These are phyloP conservation scores for Corydoras maculifer DNA, from an alignment of 2,113 vertebrate species.

Conservation along the genomic window DNA sequence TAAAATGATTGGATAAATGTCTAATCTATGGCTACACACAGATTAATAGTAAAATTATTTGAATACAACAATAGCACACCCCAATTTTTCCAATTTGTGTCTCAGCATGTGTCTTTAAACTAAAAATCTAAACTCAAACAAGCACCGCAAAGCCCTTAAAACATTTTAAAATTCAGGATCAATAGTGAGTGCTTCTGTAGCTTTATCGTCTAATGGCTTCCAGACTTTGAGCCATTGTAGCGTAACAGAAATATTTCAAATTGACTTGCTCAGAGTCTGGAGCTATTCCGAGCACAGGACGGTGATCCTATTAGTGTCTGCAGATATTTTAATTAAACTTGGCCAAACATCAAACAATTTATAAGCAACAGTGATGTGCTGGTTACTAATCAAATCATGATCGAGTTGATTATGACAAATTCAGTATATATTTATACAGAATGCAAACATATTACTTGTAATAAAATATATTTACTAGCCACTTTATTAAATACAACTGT, in stretches of 20 bases:
- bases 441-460: too few relatives aligned
- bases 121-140: not conserved
- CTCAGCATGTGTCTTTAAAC: not conserved
- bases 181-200: constrained; percentile 27
- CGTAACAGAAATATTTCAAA: constrained; percentile 5
- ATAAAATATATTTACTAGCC: too few relatives aligned
- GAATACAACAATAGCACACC: too few relatives aligned
- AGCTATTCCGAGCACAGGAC: constrained; percentile 1
- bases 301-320: constrained; percentile 27
- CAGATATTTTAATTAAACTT: constrained; percentile 16
- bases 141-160: not conserved
- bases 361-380: too few relatives aligned
- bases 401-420: too few relatives aligned
- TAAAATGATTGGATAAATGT: too few relatives aligned
- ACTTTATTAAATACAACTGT: too few relatives aligned
- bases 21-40: too few relatives aligned
- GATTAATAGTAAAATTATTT: too few relatives aligned
- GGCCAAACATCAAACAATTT: too few relatives aligned
- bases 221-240: constrained; percentile 10
- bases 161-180: constrained; percentile 25
- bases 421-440: too few relatives aligned
- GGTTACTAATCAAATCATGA: too few relatives aligned
- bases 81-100: not conserved
- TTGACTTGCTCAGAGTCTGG: constrained; percentile 11
- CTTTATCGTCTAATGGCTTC: constrained; percentile 25